Base-by-base conservation (phyloP, 2,888 invertebrate species). In the Catocala fraxini region DNA sequence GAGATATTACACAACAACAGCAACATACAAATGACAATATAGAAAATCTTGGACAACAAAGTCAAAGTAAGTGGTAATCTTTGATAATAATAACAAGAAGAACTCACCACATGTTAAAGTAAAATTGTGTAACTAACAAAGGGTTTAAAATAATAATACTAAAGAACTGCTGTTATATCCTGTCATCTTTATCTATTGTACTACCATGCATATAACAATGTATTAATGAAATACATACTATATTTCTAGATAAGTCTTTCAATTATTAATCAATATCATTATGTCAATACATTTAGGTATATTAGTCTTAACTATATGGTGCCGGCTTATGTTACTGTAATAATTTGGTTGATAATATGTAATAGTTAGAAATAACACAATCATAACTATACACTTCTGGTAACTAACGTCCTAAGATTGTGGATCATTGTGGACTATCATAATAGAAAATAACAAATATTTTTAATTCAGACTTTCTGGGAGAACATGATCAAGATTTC, bases 1-100 rank as follows among this genome's bases (percentile, higher is more conserved):
- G 87, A 75, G 82, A 86, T 58, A 33, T 62, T 4, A 69, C 68
- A 1, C 78, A 79, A 51, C 79, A 85, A 71, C 68, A 68, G 15
- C 80, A 80, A 74, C 70, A 70, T 68, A 6, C 35, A 9, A 76
- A 77, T 48, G 77, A 73, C 70, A 59, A 77, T 46, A n/a, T 68
- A 5, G 59, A 73, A 59, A 57, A 61, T 60, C 41, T 62, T 48
- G 71, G 75, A 4, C 86, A 88, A 63, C 77, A 82, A 73, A 41
- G 53, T 41, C 71, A 65, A 77, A 74, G 73, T 74, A 77, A 74
- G 73, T 74, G 56, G 39, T 63, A 53, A 79, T 58, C 15, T 56
- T 51, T 51, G 55, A 13, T 41, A 49, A 55, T 13, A 61, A 53
- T 56, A 45, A 56, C n/a, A 33, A n/a, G 15, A 59, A 46, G 41